Conservation (phyloP, 2,797 vertebrate genomes). For the Scleropages formosus region DNA sequence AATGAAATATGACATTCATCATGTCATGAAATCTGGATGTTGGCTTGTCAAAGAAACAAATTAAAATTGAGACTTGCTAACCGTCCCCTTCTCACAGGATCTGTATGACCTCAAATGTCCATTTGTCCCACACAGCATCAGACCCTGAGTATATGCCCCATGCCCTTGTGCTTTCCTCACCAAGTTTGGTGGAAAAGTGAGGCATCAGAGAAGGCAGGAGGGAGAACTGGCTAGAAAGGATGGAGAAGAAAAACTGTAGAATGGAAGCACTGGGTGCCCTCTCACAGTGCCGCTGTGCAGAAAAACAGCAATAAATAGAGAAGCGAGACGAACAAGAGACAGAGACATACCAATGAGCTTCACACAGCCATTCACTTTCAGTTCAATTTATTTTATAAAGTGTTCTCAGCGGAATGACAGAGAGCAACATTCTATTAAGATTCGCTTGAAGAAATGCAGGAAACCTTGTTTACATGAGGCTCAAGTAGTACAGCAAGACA, state of each 20-base stretch:
- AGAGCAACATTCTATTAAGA: too few species aligned
- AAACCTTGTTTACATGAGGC: too few species aligned
- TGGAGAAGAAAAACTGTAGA: slow-evolving; percentile 80
- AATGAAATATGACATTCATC: background rate
- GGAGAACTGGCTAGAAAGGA: slow-evolving; percentile 76
- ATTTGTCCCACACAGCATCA: background rate
- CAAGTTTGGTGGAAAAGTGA: slow-evolving; percentile 83
- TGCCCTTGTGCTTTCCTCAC: slow-evolving; percentile 62
- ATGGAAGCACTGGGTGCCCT: slow-evolving; percentile 60
- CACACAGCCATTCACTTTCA: too few species aligned
- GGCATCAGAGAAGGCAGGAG: slow-evolving; percentile 75
- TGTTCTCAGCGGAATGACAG: too few species aligned
- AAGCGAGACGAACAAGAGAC: too few species aligned
- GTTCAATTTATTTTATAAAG: too few species aligned
- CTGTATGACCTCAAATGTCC: background rate
- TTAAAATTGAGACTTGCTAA: background rate
- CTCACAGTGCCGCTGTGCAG: slow-evolving; percentile 73
- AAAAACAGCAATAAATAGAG: background rate
- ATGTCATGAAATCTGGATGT: too few species aligned
- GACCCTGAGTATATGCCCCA: too few species aligned
- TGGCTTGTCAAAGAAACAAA: too few species aligned
- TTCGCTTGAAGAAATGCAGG: too few species aligned
- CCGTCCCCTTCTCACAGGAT: background rate
- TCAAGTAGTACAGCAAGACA: background rate
- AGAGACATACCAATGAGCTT: too few species aligned